phyloP scores from a whole-genome alignment of 2,113 vertebrate species.

The Panthera tigris region DNA sequence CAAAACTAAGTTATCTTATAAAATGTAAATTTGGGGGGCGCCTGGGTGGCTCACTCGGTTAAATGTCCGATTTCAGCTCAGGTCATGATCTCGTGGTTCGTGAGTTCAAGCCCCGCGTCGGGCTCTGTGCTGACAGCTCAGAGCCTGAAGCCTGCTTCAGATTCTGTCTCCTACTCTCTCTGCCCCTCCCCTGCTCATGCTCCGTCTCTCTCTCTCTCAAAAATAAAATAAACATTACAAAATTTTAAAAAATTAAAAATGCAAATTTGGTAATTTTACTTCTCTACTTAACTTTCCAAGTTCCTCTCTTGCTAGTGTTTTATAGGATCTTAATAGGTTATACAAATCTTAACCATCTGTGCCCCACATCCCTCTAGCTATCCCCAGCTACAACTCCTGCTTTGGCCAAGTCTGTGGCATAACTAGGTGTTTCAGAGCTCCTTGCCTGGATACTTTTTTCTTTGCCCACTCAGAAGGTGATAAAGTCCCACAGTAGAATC shows the following conservation, averaged over 20 bases:
- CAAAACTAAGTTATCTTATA: not conserved
- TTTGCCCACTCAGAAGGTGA: not conserved
- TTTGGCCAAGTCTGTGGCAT: not conserved
- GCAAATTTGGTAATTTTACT: not conserved
- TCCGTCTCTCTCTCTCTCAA: no score
- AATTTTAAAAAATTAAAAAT: not conserved
- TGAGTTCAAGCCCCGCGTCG: rapidly evolving
- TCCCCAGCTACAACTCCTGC: not conserved
- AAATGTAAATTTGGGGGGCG: not conserved
- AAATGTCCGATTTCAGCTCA: not conserved
- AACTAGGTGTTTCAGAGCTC: not conserved
- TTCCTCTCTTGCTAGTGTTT: not conserved
- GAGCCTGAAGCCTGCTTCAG: no score
- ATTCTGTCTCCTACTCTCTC: no score
- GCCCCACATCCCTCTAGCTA: not conserved
- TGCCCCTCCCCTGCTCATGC: no score
- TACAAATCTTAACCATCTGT: not conserved
- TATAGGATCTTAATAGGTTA: not conserved
- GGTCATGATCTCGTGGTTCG: not conserved
- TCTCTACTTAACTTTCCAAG: not conserved
- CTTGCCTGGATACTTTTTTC: not conserved
- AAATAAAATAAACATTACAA: no score
- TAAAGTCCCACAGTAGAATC: not conserved
- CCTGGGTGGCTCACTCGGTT: not conserved
- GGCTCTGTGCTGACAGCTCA: no score